Evolutionary conservation across 2,888 invertebrate species (phyloP).

Genomic region (Stenchaetothrips biformis): DNA sequence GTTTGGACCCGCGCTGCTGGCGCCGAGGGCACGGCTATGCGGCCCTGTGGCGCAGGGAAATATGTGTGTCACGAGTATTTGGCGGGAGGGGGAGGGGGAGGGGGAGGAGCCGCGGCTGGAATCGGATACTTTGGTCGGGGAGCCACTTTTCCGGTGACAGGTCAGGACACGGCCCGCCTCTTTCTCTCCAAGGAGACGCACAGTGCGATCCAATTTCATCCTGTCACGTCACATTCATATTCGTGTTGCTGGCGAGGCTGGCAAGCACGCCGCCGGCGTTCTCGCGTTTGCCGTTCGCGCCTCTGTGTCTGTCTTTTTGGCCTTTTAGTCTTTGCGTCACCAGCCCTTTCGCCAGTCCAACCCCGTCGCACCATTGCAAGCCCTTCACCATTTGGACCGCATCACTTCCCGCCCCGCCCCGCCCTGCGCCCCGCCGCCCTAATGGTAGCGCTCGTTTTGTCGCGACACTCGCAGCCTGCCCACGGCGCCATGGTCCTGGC

Average conservation of each 20-base stretch:
- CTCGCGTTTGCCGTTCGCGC: neutral
- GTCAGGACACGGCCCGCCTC: neutral
- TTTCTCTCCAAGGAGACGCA: neutral
- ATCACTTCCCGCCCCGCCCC: no score
- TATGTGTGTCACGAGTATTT: neutral
- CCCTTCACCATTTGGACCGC: no score
- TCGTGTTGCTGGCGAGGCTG: neutral
- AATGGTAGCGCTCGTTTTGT: no score
- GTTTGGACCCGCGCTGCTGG: neutral
- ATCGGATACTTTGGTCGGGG: neutral
- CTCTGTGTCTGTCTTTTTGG: neutral
- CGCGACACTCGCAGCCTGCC: no score
- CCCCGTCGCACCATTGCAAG: no score
- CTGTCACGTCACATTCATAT: no score
- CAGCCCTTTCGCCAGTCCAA: no score
- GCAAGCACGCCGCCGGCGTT: neutral
- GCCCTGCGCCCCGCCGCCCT: no score
- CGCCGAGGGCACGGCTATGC: no score
- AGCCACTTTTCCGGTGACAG: slow-evolving; percentile 20
- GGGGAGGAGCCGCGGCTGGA: neutral
- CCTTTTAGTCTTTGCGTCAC: no score
- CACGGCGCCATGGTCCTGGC: no score
- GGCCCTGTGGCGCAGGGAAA: neutral
- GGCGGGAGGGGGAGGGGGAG: neutral
- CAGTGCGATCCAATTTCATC: no score